Evolutionary conservation across 2,797 vertebrate species (phyloP).

Genomic region (Pseudotriccus pelzelni): DNA sequence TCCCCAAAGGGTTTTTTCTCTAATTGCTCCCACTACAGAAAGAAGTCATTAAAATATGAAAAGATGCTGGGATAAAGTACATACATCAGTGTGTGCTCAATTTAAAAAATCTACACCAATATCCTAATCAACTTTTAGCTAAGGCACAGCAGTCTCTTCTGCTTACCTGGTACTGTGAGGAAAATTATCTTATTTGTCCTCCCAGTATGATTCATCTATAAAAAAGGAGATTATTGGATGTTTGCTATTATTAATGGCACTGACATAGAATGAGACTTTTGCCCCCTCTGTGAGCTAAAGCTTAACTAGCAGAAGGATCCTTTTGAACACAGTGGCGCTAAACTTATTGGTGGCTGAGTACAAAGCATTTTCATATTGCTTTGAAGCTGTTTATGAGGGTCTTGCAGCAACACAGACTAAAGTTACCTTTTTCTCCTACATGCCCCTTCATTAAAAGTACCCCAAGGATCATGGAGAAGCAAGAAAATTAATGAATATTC

Average conservation of each 20-base stretch:
- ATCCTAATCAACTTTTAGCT: background rate
- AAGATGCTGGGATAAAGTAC: background rate
- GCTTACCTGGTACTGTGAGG: background rate
- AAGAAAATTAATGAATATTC: slow-evolving; percentile 3
- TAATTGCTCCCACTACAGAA: background rate
- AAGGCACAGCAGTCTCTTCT: background rate
- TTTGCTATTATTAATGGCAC: slow-evolving; percentile 21
- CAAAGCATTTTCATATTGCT: slow-evolving; percentile 17
- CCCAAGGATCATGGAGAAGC: background rate
- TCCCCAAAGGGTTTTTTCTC: background rate
- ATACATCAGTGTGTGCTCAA: background rate
- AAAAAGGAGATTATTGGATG: background rate
- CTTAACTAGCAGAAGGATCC: background rate
- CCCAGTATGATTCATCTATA: background rate
- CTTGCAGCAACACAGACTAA: background rate
- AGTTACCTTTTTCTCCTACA: background rate
- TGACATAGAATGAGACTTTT: background rate
- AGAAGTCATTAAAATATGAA: background rate
- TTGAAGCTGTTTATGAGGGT: background rate
- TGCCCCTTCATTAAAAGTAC: background rate
- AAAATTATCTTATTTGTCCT: slow-evolving; percentile 20
- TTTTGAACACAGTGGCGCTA: background rate
- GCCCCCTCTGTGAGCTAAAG: background rate
- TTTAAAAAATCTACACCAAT: background rate
- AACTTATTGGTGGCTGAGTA: background rate